phyloP scores from a whole-genome alignment of 2,888 invertebrate genomes.

The Eutolmus rufibarbis region DNA sequence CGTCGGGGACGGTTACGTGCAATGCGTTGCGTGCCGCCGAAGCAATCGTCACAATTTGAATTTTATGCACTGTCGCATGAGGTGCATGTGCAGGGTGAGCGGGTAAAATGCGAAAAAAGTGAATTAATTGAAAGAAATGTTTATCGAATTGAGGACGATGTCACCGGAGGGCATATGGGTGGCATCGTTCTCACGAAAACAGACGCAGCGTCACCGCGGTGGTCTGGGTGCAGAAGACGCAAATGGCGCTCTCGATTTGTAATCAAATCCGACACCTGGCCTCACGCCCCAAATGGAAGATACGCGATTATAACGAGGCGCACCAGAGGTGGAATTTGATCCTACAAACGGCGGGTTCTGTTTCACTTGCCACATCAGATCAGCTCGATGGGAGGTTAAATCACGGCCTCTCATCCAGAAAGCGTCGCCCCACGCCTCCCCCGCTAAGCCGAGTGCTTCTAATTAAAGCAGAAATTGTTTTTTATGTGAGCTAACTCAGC shows the following conservation, averaged over 20 bases:
- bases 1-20: not conserved
- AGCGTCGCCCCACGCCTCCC: not conserved
- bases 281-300: not conserved
- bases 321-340: not conserved
- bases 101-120: not conserved
- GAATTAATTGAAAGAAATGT: not conserved
- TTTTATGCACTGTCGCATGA: not conserved
- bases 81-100: not conserved
- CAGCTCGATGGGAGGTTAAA: not conserved
- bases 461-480: not conserved
- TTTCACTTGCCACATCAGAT: not conserved
- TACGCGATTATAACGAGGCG: not conserved
- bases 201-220: not conserved
- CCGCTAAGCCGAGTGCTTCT: not conserved
- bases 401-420: not conserved
- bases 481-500: not conserved
- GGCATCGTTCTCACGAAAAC: not conserved
- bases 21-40: not conserved
- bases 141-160: not conserved
- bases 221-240: not conserved
- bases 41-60: not conserved
- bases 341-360: not conserved
- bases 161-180: not conserved
- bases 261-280: not conserved
- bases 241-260: not conserved